Percentiles rank a stretch among this genome's conserved stretches.
phyloP scores from a whole-genome alignment of 2,113 vertebrate species.

The Xiphophorus maculatus region DNA sequence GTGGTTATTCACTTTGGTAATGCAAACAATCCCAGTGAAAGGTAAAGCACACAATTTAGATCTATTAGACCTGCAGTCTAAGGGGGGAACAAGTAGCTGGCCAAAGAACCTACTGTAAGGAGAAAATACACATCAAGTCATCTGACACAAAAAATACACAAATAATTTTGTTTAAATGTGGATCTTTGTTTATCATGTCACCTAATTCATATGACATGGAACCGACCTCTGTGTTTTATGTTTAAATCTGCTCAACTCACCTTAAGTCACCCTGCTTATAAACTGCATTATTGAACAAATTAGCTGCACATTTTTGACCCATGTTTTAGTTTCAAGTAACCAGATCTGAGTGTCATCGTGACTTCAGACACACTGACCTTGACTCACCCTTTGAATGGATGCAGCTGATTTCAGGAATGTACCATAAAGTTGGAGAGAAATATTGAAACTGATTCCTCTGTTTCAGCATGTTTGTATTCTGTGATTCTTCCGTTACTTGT shows the following conservation, averaged over 20 bases:
- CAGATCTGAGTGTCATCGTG: not conserved
- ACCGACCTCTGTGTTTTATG: slow-evolving; percentile 4
- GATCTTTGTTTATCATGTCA: not conserved
- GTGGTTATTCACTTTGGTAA: slow-evolving; percentile 30
- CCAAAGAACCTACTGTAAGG: not conserved
- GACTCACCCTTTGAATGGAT: not conserved
- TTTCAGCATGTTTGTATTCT: not conserved
- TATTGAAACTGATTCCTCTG: not conserved
- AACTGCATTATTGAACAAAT: not conserved
- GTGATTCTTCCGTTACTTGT: slow-evolving; percentile 29
- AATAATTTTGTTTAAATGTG: not conserved
- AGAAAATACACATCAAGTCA: not conserved
- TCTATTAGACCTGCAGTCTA: slow-evolving; percentile 3
- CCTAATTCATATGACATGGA: not conserved
- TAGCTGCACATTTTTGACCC: not conserved
- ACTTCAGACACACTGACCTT: not conserved
- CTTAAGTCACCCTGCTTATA: not conserved
- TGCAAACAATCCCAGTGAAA: slow-evolving; percentile 5
- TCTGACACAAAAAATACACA: not conserved
- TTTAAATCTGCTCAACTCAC: not conserved
- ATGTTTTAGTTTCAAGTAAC: not conserved
- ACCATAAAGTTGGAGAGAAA: slow-evolving; percentile 9
- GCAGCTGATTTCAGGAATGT: slow-evolving; percentile 42
- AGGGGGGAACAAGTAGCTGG: slow-evolving; percentile 9
- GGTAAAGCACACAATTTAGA: not conserved